phyloP scores from a whole-genome alignment of 2,797 vertebrate species.

The Trichosurus vulpecula region DNA sequence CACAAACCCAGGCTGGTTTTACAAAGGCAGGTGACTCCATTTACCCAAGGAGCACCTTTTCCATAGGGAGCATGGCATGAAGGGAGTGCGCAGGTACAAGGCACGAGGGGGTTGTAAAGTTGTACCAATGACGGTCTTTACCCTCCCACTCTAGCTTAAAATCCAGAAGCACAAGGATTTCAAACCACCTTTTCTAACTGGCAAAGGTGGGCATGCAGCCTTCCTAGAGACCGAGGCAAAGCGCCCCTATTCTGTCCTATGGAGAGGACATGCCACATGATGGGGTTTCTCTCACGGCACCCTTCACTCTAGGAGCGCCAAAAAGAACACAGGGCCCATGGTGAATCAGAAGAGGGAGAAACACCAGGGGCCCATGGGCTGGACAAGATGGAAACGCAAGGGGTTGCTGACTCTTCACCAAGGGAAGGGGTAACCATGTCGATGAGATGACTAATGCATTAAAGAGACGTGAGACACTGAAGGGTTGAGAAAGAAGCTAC shows the following conservation, averaged over 20 bases:
- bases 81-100: too few species aligned
- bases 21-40: neutral
- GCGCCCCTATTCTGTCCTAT: neutral
- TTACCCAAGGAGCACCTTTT: neutral
- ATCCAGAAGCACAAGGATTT: neutral
- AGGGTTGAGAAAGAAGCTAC: too few species aligned
- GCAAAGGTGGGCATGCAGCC: neutral
- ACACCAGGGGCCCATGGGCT: neutral
- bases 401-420: neutral
- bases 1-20: neutral
- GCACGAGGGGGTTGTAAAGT: neutral
- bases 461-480: too few species aligned
- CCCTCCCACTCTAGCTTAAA: too few species aligned
- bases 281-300: neutral
- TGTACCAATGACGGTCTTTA: too few species aligned
- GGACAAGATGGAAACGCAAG: neutral
- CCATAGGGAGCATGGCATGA: neutral
- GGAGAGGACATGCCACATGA: neutral
- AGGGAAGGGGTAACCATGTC: neutral
- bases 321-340: neutral
- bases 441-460: neutral
- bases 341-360: too few species aligned
- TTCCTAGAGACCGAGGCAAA: too few species aligned
- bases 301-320: neutral
- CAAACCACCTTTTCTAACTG: neutral